Evolutionary conservation across 1,140 invertebrate genomes (phyloP), one percentile per base, ranked within the genome.

Genomic region (Andricus grossulariae): DNA sequence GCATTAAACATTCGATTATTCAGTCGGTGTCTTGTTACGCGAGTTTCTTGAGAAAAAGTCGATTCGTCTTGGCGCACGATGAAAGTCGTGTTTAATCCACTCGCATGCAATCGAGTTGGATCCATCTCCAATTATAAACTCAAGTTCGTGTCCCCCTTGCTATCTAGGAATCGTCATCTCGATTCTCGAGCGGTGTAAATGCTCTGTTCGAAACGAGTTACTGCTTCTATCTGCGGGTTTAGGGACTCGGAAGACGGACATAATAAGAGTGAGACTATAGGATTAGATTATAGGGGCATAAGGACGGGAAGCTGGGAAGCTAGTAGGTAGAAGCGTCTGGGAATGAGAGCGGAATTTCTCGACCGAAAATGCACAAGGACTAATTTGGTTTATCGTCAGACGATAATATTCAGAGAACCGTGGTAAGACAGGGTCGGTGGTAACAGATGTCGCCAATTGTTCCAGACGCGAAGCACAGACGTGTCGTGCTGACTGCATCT

Each of bases 381-480:
- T 66, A 71, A 73, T 55, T 50, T 25, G 75, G 79, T 72, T 80
- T 80, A 80, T 77, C 73, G 75, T 75, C 74, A 57, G 55, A 66
- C 72, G 55, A 73, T 79, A 80, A 80, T 80, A 72, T 71, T 72
- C 74, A 70, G 60, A 75, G 57, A 57, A 73, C 32, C 70, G 57
- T 66, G 51, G 66, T 73, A 79, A 45, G 39, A 74, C 71, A 66
- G 75, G 77, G 72, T 79, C 60, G 71, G 73, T 71, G 77, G 81
- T 82, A 82, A 80, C 81, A 80, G 81, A 82, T 82, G 81, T 78
- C 78, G 77, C 76, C 81, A 76, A 82, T 82, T 80, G 76, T 82
- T 80, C 73, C 72, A 39, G 72, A 72, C 45, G 57, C 73, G 45
- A 66, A 73, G 76, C 77, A 51, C 75, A 25, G 72, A 75, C 60